phyloP scores from a whole-genome alignment of 2,888 invertebrate species.

The Helicoverpa assulta region DNA sequence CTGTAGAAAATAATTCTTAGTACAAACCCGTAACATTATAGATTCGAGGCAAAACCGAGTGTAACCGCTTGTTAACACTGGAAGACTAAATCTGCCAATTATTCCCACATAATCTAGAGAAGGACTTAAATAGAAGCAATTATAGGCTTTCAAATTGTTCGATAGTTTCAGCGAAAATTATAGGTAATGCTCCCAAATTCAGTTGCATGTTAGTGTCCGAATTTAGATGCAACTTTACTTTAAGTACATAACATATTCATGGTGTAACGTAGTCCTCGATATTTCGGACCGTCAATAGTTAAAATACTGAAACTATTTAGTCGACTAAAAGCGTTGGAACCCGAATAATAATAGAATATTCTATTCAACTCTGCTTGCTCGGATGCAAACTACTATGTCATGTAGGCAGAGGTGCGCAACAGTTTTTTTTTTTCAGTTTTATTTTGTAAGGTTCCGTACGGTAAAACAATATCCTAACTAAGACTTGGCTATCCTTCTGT shows the following conservation, averaged over 20 bases:
- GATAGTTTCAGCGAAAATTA: neutral
- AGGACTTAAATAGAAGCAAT: too few species aligned
- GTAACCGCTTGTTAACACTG: neutral
- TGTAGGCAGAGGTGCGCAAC: constrained; percentile 13
- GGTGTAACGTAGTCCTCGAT: constrained; percentile 16
- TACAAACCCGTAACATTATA: too few species aligned
- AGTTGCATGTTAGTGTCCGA: neutral
- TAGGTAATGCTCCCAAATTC: neutral
- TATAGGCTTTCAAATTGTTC: neutral
- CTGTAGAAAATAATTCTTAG: too few species aligned
- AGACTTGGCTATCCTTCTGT: too few species aligned
- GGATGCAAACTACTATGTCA: constrained; percentile 30
- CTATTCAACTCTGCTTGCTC: constrained; percentile 47
- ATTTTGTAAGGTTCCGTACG: too few species aligned
- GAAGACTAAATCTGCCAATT: neutral
- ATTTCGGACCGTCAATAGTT: constrained; percentile 37
- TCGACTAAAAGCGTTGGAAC: constrained; percentile 41
- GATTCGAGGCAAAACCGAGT: too few species aligned
- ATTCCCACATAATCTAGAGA: neutral
- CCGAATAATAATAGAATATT: constrained; percentile 51
- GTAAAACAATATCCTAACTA: too few species aligned
- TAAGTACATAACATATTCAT: constrained; percentile 8
- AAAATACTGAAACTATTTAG: constrained; percentile 49
- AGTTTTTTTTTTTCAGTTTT: constrained; percentile 11
- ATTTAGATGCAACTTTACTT: neutral